These are phyloP conservation scores for Diprion similis DNA, from an alignment of 1,140 invertebrate genomes.

Conservation along the genomic window DNA sequence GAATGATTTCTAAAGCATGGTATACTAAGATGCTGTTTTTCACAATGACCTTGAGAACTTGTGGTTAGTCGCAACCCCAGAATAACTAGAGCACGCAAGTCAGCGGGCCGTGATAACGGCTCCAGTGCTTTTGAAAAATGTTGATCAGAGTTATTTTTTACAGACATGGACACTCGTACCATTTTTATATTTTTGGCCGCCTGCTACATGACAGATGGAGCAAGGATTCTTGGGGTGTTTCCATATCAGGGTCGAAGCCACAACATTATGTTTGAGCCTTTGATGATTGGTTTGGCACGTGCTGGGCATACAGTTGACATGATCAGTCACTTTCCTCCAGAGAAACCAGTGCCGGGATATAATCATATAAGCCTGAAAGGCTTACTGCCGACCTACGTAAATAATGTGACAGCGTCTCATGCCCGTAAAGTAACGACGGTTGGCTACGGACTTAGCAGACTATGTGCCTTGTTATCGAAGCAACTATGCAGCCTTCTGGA, in stretches of 20 bases:
- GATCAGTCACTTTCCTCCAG: slow-evolving; percentile 39
- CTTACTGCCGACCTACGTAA: not conserved
- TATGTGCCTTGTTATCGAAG: not conserved
- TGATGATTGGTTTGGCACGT: slow-evolving; percentile 55
- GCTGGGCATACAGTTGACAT: slow-evolving; percentile 60
- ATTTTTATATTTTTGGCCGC: not conserved
- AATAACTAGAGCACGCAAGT: too few relatives aligned
- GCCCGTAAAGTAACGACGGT: not conserved
- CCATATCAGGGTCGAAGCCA: slow-evolving; percentile 59
- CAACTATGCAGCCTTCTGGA: not conserved
- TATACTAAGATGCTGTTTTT: too few relatives aligned
- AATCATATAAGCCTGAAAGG: slow-evolving; percentile 26
- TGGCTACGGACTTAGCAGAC: not conserved
- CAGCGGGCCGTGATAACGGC: too few relatives aligned
- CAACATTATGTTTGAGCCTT: slow-evolving; percentile 55
- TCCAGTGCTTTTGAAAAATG: too few relatives aligned
- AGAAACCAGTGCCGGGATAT: slow-evolving; percentile 47
- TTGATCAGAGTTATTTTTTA: too few relatives aligned
- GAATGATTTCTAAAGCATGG: too few relatives aligned
- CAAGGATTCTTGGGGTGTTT: slow-evolving; percentile 56
- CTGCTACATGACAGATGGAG: slow-evolving; percentile 14
- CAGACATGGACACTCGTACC: not conserved
- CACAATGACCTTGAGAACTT: too few relatives aligned
- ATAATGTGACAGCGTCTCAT: not conserved
- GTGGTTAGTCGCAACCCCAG: too few relatives aligned